Evolutionary conservation across 1,140 invertebrate species (phyloP).

Genomic region (Hyphantria cunea): DNA sequence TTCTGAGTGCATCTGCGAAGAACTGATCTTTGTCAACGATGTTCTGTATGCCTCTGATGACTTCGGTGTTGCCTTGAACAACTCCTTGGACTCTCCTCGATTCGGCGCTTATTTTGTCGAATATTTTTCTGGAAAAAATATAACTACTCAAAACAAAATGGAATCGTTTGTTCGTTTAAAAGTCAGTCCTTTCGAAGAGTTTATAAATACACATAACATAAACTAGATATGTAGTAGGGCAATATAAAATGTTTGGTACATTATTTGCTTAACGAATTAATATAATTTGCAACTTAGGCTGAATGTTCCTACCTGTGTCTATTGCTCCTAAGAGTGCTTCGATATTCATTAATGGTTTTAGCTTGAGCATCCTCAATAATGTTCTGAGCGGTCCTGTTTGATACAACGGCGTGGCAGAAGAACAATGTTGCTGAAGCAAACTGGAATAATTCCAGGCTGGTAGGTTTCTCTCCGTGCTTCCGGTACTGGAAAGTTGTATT

Average conservation of each 20-base stretch:
- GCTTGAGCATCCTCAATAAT: slow-evolving; percentile 73
- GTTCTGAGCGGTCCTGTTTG: slow-evolving; percentile 65
- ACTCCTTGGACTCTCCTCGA: slow-evolving; percentile 60
- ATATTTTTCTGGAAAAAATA: slow-evolving; percentile 65
- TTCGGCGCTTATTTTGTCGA: slow-evolving; percentile 74
- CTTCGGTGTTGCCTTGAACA: slow-evolving; percentile 72
- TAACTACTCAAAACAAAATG: too few relatives aligned
- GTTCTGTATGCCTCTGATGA: slow-evolving; percentile 67
- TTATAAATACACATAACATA: too few relatives aligned
- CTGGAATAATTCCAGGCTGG: slow-evolving; percentile 73
- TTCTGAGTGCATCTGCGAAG: slow-evolving; percentile 66
- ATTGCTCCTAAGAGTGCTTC: slow-evolving; percentile 64
- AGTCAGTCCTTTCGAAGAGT: too few relatives aligned
- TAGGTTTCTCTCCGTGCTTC: slow-evolving; percentile 66
- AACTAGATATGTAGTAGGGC: too few relatives aligned
- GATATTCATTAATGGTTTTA: slow-evolving; percentile 68
- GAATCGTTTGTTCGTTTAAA: too few relatives aligned
- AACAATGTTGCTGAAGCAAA: slow-evolving; percentile 67
- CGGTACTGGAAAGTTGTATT: slow-evolving; percentile 46
- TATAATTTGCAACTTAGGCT: slow-evolving; percentile 1
- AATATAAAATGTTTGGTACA: too few relatives aligned
- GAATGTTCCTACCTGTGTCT: slow-evolving; percentile 68
- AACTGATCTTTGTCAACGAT: slow-evolving; percentile 73
- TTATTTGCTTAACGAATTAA: too few relatives aligned
- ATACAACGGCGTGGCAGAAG: slow-evolving; percentile 71